These are phyloP conservation scores for Lamellibrachia satsuma DNA, from an alignment of 2,888 invertebrate species.

Conservation along the genomic window DNA sequence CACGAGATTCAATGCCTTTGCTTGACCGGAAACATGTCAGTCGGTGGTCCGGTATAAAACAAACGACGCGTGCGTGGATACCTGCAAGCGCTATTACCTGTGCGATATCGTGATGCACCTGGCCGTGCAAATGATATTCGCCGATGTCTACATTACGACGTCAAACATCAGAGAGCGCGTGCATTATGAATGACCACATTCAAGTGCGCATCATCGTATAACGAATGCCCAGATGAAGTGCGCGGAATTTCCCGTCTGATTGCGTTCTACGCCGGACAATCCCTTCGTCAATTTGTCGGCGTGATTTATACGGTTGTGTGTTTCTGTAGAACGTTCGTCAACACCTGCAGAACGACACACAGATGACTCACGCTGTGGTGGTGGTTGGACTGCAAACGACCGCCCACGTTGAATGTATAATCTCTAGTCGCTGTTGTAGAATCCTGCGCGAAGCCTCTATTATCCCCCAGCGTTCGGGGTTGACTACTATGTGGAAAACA, in stretches of 20 bases:
- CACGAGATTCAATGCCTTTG: neutral
- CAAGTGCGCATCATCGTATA: neutral
- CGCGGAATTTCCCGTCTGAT: neutral
- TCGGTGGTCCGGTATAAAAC: neutral
- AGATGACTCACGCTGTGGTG: neutral
- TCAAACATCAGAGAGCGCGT: neutral
- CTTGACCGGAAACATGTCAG: neutral
- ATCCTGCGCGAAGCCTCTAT: neutral
- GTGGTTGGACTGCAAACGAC: neutral
- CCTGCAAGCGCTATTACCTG: neutral
- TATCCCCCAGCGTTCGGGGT: neutral
- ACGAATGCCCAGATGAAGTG: neutral
- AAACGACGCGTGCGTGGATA: neutral
- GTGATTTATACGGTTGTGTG: neutral
- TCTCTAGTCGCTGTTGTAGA: neutral
- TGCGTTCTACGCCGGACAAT: neutral
- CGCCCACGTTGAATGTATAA: neutral
- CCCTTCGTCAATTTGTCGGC: neutral
- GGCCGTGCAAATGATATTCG: neutral
- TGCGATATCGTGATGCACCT: neutral
- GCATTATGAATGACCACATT: slow-evolving; percentile 1
- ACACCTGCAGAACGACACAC: neutral
- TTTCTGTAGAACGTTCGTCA: neutral
- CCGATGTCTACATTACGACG: neutral
- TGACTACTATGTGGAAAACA: neutral